A percentile compares a stretch with the other conserved stretches of the same genome.
phyloP scores from a whole-genome alignment of 2,113 vertebrate genomes.

The Mola mola region DNA sequence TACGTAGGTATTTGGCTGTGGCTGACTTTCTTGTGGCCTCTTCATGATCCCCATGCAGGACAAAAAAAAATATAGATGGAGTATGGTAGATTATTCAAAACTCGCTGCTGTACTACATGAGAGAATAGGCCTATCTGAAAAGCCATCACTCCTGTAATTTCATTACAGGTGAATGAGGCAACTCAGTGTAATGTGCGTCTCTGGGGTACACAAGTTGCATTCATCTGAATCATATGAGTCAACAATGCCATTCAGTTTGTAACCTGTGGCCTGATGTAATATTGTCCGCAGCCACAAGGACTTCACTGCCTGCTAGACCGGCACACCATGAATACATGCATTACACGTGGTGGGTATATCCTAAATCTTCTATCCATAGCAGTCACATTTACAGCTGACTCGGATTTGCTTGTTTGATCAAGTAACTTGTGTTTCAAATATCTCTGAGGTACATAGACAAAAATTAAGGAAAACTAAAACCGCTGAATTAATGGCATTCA shows the following conservation, averaged over 20 bases:
- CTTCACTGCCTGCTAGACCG: not conserved
- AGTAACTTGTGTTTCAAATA: not conserved
- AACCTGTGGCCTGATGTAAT: not conserved
- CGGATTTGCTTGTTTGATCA: not conserved
- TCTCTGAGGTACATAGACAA: not conserved
- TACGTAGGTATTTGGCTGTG: too few species aligned
- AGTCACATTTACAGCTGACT: not conserved
- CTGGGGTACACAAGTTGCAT: slow-evolving; percentile 1
- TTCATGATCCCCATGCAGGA: too few species aligned
- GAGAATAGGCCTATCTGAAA: slow-evolving; percentile 6
- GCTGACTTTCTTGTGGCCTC: too few species aligned
- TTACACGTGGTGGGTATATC: slow-evolving; percentile 9
- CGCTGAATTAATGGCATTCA: too few species aligned
- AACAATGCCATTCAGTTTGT: slow-evolving; percentile 1
- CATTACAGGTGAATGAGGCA: slow-evolving; percentile 57
- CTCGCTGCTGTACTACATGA: not conserved
- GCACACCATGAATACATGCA: not conserved
- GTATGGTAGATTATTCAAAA: slow-evolving; percentile 12
- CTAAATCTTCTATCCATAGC: slow-evolving; percentile 7
- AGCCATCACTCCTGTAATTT: slow-evolving; percentile 31
- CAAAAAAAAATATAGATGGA: too few species aligned
- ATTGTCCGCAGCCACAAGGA: not conserved
- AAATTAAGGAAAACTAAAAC: not conserved
- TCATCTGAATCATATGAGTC: not conserved
- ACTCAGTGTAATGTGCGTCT: slow-evolving; percentile 41